phyloP scores from a whole-genome alignment of 2,113 vertebrate species.

The Sylvilagus bachmani region DNA sequence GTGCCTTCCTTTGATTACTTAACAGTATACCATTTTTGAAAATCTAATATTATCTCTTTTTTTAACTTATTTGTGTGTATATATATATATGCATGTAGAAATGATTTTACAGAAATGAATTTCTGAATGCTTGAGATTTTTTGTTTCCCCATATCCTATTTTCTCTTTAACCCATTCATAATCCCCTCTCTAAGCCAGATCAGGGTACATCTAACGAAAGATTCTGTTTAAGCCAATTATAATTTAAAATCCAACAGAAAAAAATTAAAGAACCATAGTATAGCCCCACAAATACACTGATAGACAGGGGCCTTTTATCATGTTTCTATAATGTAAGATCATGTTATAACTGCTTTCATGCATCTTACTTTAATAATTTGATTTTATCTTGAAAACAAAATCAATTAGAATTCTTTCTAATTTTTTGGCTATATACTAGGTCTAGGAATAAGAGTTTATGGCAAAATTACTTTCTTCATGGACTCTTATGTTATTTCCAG shows the following conservation, averaged over 20 bases:
- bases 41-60: neutral
- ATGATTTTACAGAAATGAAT: neutral
- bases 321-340: neutral
- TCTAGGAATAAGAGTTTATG: neutral
- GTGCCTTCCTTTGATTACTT: neutral
- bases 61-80: neutral
- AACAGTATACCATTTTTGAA: neutral
- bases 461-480: neutral
- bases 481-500: neutral
- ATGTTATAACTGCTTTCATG: neutral
- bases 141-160: neutral
- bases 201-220: neutral
- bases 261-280: neutral
- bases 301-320: neutral
- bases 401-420: neutral
- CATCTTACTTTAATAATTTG: neutral
- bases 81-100: neutral
- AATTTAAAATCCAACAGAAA: neutral
- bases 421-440: neutral
- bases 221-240: neutral
- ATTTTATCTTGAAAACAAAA: neutral
- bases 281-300: neutral
- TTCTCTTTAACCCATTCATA: neutral
- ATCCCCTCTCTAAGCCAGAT: neutral
- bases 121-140: neutral